Evolutionary conservation across 92 coral and sea anemone species (phyloP), one percentile per base, ranked within the genome.

Genomic region (Anthopleura xanthogrammica): DNA sequence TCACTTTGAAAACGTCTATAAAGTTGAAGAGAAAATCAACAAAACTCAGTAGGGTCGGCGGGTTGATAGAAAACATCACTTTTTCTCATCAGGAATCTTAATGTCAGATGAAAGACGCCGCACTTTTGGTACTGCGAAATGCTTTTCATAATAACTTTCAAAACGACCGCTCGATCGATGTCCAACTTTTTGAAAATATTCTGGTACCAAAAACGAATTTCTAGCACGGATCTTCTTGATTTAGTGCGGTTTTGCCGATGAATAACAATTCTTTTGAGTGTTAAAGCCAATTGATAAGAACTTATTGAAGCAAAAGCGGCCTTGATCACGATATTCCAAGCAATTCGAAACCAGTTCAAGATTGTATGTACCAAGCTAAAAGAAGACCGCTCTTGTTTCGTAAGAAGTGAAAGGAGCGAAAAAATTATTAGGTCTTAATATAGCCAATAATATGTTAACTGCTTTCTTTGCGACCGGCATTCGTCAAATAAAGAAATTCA

Each of bases 401-500:
- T 66, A 79, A 84, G 85, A 76, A 83, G 76, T 80, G 48, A 89
- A 76, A 90, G 87, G 84, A 85, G 82, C 78, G 58, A 80, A 82
- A 29, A 85, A 79, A 90, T 62, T 87, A 90, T 92, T 88, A 92
- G 86, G 76, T 62, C 60, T 92, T 85, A 89, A 93, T 91, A 91
- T 79, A 85, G 89, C 90, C 93, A 91, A 90, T 88, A 91, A 94
- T 80, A 88, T 91, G 98, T 87, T 94, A 94, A 94, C 93, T 89
- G 93, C 86, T 88, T 83, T 81, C 86, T 90, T 78, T 71, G 85
- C 88, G 90, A 78, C 93, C 90, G 95, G 88, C 95, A 94, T 90
- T 87, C 92, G 86, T 89, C 98, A 94, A 94, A 94, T 94, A 92
- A 94, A 91, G 91, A 93, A 89, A 91, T 73, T 91, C 93, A 91